Base-by-base conservation (phyloP, 2,113 vertebrate species). In the Bujurquina vittata region DNA sequence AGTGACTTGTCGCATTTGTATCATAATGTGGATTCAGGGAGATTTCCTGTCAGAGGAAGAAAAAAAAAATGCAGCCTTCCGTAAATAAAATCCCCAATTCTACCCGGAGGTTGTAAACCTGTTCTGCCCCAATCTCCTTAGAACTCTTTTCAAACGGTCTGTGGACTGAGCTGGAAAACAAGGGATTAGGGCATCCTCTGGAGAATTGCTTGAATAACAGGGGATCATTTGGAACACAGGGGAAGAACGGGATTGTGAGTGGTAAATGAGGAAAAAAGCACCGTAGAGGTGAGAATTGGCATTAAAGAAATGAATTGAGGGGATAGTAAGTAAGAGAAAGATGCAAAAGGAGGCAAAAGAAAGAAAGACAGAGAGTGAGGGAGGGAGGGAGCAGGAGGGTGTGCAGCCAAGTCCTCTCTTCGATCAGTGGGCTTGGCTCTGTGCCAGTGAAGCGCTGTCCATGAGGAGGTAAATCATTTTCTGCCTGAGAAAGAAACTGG, bases 381-480 rank as follows among this genome's bases (percentile, higher is more conserved):
- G 86, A 79, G 90, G 63, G 22, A 75, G 61, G 49, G 87, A 80
- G 90, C 79, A 81, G 83, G 75, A 37, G 87, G 80, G 84, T 87
- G 84, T 86, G 62, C 83, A 88, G 86, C 87, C 85, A 80, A 86
- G 87, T 84, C 84, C 83, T 91, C 85, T 81, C 81, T 89, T 83
- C 91, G 90, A 94, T 95, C 88, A 78, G 84, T 54, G 75, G 80
- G 85, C 79, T 86, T 95, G 95, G 94, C 91, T 88, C 40, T 26
- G 86, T 85, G 94, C 94, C 95, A 95, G 86, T 10, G 67, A 91
- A 89, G 49, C 56, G 74, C 89, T 85, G 91, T 94, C 92, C 91
- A 84, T 89, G 63, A 81, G 89, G 89, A 93, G 88, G 89, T 91
- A 94, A 94, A 94, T 95, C 87, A 95, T 95, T 95, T 94, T 94